Evolutionary conservation across 64 coral and sea anemone species (phyloP).

Genomic region (Stichodactyla helianthus): DNA sequence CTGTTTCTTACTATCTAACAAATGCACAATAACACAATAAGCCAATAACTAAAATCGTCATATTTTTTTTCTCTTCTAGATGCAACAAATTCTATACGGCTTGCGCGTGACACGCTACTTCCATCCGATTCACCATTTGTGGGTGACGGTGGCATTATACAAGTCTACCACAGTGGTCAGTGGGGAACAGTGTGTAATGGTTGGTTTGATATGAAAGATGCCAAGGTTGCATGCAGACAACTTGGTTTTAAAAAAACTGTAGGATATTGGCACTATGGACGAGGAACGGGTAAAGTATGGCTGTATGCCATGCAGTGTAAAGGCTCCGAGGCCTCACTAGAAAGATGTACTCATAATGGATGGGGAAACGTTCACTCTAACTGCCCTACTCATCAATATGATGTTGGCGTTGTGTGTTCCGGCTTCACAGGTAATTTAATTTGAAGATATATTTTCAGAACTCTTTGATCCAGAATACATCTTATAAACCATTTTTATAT

Average conservation of each 20-base stretch:
- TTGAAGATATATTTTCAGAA: not conserved
- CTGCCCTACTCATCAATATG: not conserved
- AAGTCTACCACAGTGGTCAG: not conserved
- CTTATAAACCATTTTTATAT: no score
- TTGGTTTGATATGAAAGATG: not conserved
- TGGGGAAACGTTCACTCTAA: not conserved
- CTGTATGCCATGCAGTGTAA: not conserved
- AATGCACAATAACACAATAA: no score
- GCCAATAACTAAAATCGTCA: not conserved
- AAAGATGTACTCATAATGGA: not conserved
- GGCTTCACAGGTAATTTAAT: not conserved
- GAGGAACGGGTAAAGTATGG: not conserved
- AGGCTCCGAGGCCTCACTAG: not conserved
- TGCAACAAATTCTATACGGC: not conserved
- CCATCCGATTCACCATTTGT: not conserved
- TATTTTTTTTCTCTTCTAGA: not conserved
- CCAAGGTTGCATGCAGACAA: not conserved
- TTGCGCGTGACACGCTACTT: not conserved
- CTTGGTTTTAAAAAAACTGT: not conserved
- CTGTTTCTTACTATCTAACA: no score
- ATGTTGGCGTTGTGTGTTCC: slow-evolving; percentile 1
- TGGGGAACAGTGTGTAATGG: slow-evolving; percentile 15
- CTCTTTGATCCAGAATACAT: no score
- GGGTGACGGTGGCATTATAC: not conserved
- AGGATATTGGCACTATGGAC: not conserved